Base-by-base conservation (phyloP, 1,140 invertebrate genomes). In the Bombus confusus region DNA sequence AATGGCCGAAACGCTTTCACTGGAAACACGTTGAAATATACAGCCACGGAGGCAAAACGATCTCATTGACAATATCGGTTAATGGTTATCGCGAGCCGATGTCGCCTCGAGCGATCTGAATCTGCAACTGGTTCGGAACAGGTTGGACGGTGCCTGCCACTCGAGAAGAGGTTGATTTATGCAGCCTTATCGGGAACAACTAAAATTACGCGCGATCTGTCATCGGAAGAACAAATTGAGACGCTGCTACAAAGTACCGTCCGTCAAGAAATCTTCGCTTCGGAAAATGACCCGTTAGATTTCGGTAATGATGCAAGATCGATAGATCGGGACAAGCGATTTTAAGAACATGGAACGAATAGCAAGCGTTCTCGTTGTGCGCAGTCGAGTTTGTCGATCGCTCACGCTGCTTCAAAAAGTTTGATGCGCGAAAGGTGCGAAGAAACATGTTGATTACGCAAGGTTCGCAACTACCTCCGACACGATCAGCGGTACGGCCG, bases 141-240 rank as follows among this genome's bases (percentile, higher is more conserved):
- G 87, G 80, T 88, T 83, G 71, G 68, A 77, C 80, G 57, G 28
- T 31, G 72, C 57, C 39, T 64, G 78, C 31, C 59, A 78, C 73
- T 72, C 78, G 74, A 52, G 52, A 64, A 18, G n/a, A 47, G 37
- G 43, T 77, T 88, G 88, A 90, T 90, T 90, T 89, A 89, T 75
- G 39, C 86, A 41, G 10, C 31, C 52, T 86, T 76, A 71, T 86
- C 80, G 59, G 59, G 28, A 74, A 87, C 71, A 80, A 80, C 83
- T 87, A 68, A 91, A 88, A 89, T 88, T 89, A 83, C 79, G 41
- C 85, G 62, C 64, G 68, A 78, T 22, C 77, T 79, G 86, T 88
- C 87, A 64, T 77, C 64, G 41, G 6, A 34, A 0, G 68, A 77
- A 81, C 64, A 80, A 66, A 88, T 88, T 80, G 76, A 88, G 84